Evolutionary conservation across 2,888 invertebrate species (phyloP), one percentile per base, ranked within the genome.

Genomic region (Cheilosia pagana): DNA sequence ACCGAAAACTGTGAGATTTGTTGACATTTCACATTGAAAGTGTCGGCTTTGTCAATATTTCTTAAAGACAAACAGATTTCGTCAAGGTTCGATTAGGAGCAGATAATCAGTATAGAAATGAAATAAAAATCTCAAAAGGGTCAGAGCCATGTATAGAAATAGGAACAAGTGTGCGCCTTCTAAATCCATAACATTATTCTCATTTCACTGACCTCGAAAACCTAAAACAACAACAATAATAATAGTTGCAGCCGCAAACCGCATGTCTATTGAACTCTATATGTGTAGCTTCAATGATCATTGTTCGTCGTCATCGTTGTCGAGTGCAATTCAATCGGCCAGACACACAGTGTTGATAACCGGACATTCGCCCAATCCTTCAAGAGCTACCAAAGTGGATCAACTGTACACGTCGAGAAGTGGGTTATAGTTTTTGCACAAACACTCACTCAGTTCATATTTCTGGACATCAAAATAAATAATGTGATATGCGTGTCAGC

Each of bases 201-300:
- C 78, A 62, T 72, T 82, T 78, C 78, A 72, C 78, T 78, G 82
- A 78, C 82, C 82, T 82, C 82, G 71, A 82, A 82, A 59, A 48
- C 39, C 43, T 55, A 23, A 16, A 43, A 43, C 28, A 52, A 65
- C 55, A 43, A 31, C 48, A 48, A 48, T 50, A 55, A 41, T 35
- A 48, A 57, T 39, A 12, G 25, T 16, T 10, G 12, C 62, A 77
- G 55, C 65, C 43, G 43, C 43, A 53, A 63, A 59, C 55, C 57
- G 31, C 70, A 71, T 63, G 55, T 48, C 77, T 71, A 63, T 78
- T 59, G 55, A 71, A 63, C 45, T 70, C 41, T 78, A 16, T 41
- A 45, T 16, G 10, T 21, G 28, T 16, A 52, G 21, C 21, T 21
- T 48, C 23, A 63, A 71, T 62, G 62, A 48, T 62, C 60, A 77